Evolutionary conservation across 2,797 vertebrate genomes (phyloP).

Genomic region (Myripristis jacobus): DNA sequence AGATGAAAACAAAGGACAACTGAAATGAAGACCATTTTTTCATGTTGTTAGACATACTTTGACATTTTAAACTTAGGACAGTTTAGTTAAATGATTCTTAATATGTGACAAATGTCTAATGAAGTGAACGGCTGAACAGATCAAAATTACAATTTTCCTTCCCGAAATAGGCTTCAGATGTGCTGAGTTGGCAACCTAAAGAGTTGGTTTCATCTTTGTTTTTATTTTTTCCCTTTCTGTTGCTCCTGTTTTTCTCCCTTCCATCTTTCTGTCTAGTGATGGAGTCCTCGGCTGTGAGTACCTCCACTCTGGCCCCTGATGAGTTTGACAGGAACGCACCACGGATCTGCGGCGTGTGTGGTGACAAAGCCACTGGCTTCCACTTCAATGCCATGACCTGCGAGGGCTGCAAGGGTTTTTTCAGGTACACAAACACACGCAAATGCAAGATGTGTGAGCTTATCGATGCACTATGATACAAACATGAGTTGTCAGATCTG

Average conservation of each 20-base stretch:
- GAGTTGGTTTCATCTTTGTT: constrained; percentile 5
- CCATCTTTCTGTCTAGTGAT: constrained; percentile 77
- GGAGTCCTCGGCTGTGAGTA: constrained; percentile 88
- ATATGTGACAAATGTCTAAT: background rate
- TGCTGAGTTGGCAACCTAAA: constrained; percentile 7
- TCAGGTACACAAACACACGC: constrained; percentile 86
- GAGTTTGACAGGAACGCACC: constrained; percentile 92
- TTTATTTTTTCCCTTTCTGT: constrained; percentile 2
- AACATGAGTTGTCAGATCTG: background rate
- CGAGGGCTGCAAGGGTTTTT: constrained; percentile 99
- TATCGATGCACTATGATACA: background rate
- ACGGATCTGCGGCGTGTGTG: constrained; percentile 95
- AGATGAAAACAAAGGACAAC: constrained; percentile 1
- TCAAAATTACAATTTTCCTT: constrained; percentile 12
- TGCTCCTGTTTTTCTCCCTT: background rate
- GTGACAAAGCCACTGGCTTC: constrained; percentile 95
- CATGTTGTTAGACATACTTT: background rate
- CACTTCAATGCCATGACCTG: constrained; percentile 99
- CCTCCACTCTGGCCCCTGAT: constrained; percentile 85
- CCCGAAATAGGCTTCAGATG: constrained; percentile 28
- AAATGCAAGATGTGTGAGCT: background rate
- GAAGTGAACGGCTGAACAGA: constrained; percentile 8
- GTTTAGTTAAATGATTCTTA: background rate
- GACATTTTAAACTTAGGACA: background rate
- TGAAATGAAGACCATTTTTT: background rate